Evolutionary conservation across 2,888 invertebrate genomes (phyloP), one percentile per base, ranked within the genome.

Genomic region (Calameuta idolon): DNA sequence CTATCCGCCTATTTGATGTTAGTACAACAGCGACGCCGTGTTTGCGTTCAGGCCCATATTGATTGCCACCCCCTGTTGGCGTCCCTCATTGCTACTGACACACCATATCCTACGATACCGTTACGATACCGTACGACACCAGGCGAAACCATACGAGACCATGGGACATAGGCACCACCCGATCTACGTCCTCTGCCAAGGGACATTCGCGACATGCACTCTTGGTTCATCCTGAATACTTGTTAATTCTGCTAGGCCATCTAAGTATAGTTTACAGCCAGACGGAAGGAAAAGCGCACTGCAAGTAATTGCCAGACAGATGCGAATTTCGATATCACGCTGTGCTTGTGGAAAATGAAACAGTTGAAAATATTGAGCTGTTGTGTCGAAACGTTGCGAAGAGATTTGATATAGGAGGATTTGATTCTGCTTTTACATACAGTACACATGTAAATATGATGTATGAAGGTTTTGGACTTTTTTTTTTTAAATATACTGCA

Each of bases 1-100:
- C 90, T 89, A 90, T 91, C 90, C 91, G 91, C 90, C 91, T 91
- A 91, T 91, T 91, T 91, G 91, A 91, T 91, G 91, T 91, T 91
- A 90, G 91, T 91, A 91, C 91, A 91, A 91, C 90, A 90, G 89
- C 88, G 88, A 90, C 87, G 87, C 88, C 90, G 90, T 91, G 91
- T 91, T 91, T 91, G 91, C 90, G 89, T 90, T 91, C 90, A 91
- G 91, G 90, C 90, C 90, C 90, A 91, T 91, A 91, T 91, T 91
- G 91, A 91, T 91, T 91, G 91, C 90, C 90, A 89, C 88, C 90
- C 55, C 90, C 89, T 91, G 89, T 90, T 88, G 88, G 87, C 89
- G 86, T 83, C 87, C 86, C 86, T 84, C 82, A 83, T 81, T 86
- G 84, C 86, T 86, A 86, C 85, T 85, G 87, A 84, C 84, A 87